These are phyloP conservation scores for Rhincodon typus DNA, from an alignment of 2,797 vertebrate genomes.

Conservation along the genomic window DNA sequence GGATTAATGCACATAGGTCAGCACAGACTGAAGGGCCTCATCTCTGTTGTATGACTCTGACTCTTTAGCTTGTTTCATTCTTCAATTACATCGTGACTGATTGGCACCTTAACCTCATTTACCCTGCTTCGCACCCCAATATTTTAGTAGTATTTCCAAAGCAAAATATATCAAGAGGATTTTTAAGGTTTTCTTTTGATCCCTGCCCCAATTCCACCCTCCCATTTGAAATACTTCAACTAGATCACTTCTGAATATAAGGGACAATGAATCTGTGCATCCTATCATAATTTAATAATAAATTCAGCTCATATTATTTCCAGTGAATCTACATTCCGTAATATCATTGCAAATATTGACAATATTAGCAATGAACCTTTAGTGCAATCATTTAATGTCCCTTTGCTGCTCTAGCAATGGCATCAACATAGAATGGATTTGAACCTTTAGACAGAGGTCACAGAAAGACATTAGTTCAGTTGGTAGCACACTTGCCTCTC, in stretches of 20 bases:
- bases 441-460: background rate
- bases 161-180: background rate
- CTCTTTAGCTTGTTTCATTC: background rate
- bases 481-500: background rate
- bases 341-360: background rate
- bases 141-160: background rate
- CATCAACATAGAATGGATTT: background rate
- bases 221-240: background rate
- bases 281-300: background rate
- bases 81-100: background rate
- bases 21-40: no score
- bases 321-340: background rate
- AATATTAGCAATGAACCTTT: background rate
- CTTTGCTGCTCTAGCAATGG: background rate
- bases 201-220: background rate
- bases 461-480: background rate
- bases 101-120: background rate
- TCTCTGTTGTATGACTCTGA: background rate
- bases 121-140: background rate
- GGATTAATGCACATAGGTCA: no score
- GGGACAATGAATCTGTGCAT: background rate
- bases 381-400: background rate
- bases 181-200: background rate
- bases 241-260: background rate
- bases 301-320: background rate